Evolutionary conservation across 2,113 vertebrate species (phyloP).

Genomic region (Hippocampus zosterae): DNA sequence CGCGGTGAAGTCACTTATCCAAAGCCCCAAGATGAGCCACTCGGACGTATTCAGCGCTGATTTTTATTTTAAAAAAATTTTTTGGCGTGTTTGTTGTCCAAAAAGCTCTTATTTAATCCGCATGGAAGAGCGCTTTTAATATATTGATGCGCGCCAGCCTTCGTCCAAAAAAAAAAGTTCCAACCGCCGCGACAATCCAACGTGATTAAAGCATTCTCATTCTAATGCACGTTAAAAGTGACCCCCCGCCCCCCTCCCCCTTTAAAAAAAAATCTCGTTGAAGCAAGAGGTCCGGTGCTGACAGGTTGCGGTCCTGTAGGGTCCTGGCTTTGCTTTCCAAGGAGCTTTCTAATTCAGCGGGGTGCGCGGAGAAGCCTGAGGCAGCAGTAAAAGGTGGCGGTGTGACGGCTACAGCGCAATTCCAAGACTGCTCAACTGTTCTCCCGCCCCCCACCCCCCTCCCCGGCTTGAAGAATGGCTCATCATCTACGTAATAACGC

Average conservation of each 20-base stretch:
- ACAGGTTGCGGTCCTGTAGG: conserved; percentile 29
- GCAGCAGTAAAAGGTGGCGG: conserved; percentile 27
- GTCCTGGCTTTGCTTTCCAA: conserved; percentile 44
- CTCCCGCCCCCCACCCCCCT: conserved; percentile 72
- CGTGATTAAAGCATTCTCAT: background rate
- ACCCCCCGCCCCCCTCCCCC: conserved; percentile 5
- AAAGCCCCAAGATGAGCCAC: background rate
- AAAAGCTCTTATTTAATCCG: background rate
- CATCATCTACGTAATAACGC: conserved; percentile 32
- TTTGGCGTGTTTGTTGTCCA: background rate
- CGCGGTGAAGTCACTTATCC: background rate
- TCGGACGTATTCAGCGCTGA: background rate
- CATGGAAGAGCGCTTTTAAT: background rate
- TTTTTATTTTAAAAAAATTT: too few species aligned
- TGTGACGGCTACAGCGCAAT: conserved; percentile 36
- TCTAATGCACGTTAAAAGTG: background rate
- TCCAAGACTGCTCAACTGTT: conserved; percentile 42
- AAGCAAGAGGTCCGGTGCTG: conserved; percentile 19
- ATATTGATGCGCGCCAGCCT: background rate
- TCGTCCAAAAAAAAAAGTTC: background rate
- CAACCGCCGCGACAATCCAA: background rate
- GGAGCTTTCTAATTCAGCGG: conserved; percentile 65
- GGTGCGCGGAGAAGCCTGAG: conserved; percentile 61
- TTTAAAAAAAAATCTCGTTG: conserved; percentile 1
- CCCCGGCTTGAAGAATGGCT: conserved; percentile 65